phyloP scores from a whole-genome alignment of 2,888 invertebrate genomes.

The Acholoe squamosa region DNA sequence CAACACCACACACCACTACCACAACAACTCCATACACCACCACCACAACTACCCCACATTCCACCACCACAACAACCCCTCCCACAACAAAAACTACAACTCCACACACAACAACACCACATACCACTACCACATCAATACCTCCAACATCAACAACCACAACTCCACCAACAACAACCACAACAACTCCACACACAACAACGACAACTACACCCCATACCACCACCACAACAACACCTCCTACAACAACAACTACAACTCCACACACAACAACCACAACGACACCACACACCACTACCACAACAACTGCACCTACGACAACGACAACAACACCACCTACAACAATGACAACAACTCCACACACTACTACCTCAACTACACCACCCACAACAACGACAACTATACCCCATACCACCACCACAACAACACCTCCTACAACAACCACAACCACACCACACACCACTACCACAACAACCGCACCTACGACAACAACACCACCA shows the following conservation, averaged over 20 bases:
- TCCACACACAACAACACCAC: not conserved
- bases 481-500: not conserved
- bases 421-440: not conserved
- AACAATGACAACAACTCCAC: not conserved
- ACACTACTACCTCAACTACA: not conserved
- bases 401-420: not conserved
- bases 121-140: not conserved
- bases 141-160: not conserved
- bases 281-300: not conserved
- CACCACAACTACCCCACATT: not conserved
- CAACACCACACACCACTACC: slow-evolving; percentile 4
- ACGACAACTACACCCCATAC: not conserved
- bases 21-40: not conserved
- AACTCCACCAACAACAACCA: not conserved
- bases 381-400: not conserved
- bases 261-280: slow-evolving; percentile 9
- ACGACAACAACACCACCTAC: not conserved
- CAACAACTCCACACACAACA: not conserved
- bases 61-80: not conserved
- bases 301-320: not conserved
- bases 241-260: not conserved
- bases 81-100: not conserved
- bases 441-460: not conserved
- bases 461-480: not conserved
- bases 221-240: not conserved